phyloP scores from a whole-genome alignment of 2,888 invertebrate species.

The Pterobdella sp. region DNA sequence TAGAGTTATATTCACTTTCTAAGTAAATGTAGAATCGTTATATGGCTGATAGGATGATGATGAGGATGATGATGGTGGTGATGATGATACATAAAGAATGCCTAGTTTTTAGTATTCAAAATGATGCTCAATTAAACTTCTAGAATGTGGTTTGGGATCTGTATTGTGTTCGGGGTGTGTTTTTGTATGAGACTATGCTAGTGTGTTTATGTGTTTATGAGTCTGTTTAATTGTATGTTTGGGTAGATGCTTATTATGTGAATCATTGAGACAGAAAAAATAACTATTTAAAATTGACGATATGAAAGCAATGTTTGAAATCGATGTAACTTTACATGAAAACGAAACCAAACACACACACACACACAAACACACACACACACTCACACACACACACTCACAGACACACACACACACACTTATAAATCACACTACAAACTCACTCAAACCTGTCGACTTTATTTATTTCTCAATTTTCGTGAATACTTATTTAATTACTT shows the following conservation, averaged over 20 bases:
- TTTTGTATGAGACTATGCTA: not conserved
- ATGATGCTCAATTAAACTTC: no score
- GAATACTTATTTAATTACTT: not conserved
- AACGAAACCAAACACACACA: conserved; percentile 20
- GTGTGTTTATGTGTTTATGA: not conserved
- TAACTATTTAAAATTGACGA: not conserved
- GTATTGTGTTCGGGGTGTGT: no score
- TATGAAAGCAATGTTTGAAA: not conserved
- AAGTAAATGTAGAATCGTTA: no score
- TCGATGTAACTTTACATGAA: not conserved
- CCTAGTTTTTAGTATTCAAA: no score
- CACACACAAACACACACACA: conserved; percentile 26
- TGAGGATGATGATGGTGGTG: no score
- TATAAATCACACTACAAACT: not conserved
- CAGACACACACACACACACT: conserved; percentile 16
- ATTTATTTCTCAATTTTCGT: not conserved
- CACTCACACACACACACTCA: conserved; percentile 19
- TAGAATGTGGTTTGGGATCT: no score
- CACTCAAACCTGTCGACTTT: not conserved
- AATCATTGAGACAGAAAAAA: not conserved
- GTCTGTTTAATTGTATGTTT: not conserved
- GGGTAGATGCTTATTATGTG: not conserved
- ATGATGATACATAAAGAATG: no score
- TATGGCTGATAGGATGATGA: no score
- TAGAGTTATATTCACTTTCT: no score